Conservation (phyloP, 2,113 vertebrate genomes). For the Toxotes jaculatrix region DNA sequence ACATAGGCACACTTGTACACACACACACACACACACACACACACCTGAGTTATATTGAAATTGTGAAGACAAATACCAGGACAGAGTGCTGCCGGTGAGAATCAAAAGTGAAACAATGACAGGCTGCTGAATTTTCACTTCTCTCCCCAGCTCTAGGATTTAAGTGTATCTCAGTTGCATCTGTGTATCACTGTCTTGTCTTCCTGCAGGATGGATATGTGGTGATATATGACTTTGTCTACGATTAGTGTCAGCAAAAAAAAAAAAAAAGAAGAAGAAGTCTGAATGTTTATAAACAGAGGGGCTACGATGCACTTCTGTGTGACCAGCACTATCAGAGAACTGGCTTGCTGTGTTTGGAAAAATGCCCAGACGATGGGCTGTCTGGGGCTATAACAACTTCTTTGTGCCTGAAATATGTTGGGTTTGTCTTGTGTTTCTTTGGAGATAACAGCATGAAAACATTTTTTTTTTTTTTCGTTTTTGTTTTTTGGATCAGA, state of each 20-base stretch:
- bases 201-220: neutral
- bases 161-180: slow-evolving; percentile 13
- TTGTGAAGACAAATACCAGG: slow-evolving; percentile 10
- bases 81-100: slow-evolving; percentile 17
- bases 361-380: slow-evolving; percentile 34
- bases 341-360: slow-evolving; percentile 40
- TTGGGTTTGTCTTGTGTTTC: neutral
- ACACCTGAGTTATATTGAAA: neutral
- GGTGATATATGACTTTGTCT: neutral
- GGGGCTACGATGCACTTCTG: slow-evolving; percentile 4
- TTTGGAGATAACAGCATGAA: slow-evolving; percentile 7
- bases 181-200: neutral
- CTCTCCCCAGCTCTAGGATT: neutral
- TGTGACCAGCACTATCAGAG: slow-evolving; percentile 22
- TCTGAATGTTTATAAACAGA: slow-evolving; percentile 21
- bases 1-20: neutral
- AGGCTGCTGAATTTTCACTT: slow-evolving; percentile 30
- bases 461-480: neutral
- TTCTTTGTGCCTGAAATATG: slow-evolving; percentile 12
- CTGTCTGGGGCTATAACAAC: slow-evolving; percentile 14
- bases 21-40: neutral
- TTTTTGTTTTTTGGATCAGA: neutral
- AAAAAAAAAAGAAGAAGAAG: neutral
- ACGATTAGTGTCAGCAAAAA: slow-evolving; percentile 11
- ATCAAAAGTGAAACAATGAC: slow-evolving; percentile 18